Evolutionary conservation across 2,113 vertebrate species (phyloP).

Genomic region (Panthera leo): DNA sequence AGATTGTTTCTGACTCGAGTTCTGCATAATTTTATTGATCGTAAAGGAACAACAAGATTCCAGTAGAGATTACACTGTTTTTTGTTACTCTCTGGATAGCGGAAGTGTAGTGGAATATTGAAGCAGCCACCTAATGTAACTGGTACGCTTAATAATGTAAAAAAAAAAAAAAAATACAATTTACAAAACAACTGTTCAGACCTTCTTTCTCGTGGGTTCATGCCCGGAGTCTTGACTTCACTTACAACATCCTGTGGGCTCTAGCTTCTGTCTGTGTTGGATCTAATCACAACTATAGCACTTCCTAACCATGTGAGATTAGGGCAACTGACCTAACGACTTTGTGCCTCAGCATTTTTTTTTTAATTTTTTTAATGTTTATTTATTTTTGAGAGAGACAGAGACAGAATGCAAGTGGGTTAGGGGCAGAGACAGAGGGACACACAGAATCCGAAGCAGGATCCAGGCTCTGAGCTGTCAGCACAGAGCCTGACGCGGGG

Average conservation of each 20-base stretch:
- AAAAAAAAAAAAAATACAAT: neutral
- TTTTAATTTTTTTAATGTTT: too few species aligned
- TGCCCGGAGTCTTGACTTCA: neutral
- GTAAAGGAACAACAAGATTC: neutral
- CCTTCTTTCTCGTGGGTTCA: neutral
- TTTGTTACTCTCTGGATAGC: neutral
- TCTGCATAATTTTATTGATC: neutral
- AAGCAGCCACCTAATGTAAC: neutral
- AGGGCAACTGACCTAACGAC: neutral
- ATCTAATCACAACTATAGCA: neutral
- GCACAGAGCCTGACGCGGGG: too few species aligned
- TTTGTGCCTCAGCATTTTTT: neutral
- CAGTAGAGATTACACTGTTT: neutral
- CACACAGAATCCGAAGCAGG: too few species aligned
- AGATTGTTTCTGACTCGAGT: neutral
- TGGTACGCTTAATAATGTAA: neutral
- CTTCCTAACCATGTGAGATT: neutral
- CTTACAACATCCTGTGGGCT: neutral
- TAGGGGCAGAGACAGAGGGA: too few species aligned
- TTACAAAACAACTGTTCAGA: neutral
- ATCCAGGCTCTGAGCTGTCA: too few species aligned
- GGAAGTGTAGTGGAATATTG: neutral
- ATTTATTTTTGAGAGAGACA: too few species aligned
- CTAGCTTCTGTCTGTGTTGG: neutral
- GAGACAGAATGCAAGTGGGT: too few species aligned